Percentiles rank a stretch among this genome's conserved stretches.
Evolutionary conservation across 1,140 invertebrate species (phyloP).

Genomic region (Bombus affinis): DNA sequence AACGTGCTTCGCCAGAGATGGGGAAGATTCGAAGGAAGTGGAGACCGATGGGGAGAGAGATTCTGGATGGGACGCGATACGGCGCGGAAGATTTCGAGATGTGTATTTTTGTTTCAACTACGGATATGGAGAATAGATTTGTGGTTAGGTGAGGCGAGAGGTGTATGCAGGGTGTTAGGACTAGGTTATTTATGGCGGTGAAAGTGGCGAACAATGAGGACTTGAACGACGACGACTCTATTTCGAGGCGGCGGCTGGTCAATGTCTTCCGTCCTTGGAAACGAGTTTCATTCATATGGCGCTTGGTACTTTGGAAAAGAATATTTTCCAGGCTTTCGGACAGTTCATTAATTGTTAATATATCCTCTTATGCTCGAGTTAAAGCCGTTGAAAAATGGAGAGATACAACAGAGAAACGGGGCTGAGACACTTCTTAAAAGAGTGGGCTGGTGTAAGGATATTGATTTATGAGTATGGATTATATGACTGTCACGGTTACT

Average conservation of each 20-base stretch:
- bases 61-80: slow-evolving; percentile 31
- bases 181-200: slow-evolving; percentile 27
- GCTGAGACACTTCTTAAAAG: no score
- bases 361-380: background rate
- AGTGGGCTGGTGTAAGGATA: background rate
- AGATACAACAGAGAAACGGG: no score
- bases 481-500: no score
- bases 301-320: background rate
- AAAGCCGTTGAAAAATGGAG: background rate
- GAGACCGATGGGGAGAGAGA: background rate
- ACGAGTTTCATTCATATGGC: background rate
- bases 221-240: slow-evolving; percentile 28
- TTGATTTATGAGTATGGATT: background rate
- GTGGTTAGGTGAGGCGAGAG: background rate
- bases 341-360: background rate
- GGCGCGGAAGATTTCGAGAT: background rate
- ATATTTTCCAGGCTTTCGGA: no score
- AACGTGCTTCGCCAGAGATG: background rate
- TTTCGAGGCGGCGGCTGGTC: slow-evolving; percentile 14
- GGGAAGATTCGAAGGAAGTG: background rate
- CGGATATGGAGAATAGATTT: background rate
- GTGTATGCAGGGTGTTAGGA: background rate
- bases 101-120: slow-evolving; percentile 3
- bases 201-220: slow-evolving; percentile 32
- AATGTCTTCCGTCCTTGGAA: background rate